phyloP scores from a whole-genome alignment of 2,797 vertebrate species.

The Myotis vivesi region DNA sequence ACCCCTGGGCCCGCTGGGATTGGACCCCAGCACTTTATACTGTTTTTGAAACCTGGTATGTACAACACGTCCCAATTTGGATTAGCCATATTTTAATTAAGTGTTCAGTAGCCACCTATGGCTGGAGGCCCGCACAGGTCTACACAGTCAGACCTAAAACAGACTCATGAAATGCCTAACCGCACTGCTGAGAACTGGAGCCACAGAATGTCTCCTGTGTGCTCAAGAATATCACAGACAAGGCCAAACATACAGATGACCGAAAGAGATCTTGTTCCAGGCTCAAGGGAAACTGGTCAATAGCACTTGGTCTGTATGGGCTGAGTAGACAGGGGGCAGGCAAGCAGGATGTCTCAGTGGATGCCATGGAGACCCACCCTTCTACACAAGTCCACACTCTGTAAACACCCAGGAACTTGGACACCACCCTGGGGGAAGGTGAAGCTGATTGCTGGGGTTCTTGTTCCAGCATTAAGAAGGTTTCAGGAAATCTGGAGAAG shows the following conservation, averaged over 20 bases:
- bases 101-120: background rate
- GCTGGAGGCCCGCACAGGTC: background rate
- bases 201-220: background rate
- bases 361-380: background rate
- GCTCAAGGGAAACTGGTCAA: background rate
- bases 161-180: background rate
- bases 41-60: background rate
- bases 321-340: background rate
- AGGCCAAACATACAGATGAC: background rate
- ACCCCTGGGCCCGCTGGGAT: too few relatives aligned
- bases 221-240: background rate
- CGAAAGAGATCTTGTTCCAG: background rate
- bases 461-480: too few relatives aligned
- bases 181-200: background rate
- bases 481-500: too few relatives aligned
- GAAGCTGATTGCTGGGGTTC: background rate
- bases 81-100: background rate
- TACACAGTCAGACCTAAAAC: background rate
- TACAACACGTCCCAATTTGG: background rate
- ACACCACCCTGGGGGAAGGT: background rate
- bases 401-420: background rate
- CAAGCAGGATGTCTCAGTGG: background rate
- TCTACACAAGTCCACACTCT: background rate
- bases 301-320: background rate
- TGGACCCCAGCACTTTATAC: too few relatives aligned